Percentiles rank a stretch among this genome's conserved stretches.
phyloP scores from a whole-genome alignment of 1,140 invertebrate species.

The Hyles euphorbiae region DNA sequence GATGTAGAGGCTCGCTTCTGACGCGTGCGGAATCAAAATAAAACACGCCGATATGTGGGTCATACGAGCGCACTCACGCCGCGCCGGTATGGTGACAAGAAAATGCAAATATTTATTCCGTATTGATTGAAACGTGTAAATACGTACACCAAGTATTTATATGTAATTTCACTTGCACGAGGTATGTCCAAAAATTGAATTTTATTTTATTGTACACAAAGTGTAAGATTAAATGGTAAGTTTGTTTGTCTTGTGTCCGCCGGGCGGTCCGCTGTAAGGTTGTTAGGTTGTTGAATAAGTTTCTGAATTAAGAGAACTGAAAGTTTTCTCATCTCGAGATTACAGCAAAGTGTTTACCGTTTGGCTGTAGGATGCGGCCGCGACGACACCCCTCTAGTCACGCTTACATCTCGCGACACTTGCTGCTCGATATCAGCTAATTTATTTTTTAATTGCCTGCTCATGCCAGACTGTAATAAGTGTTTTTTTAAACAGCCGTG shows the following conservation, averaged over 20 bases:
- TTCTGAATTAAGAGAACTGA: conserved; percentile 77
- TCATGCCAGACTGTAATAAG: conserved; percentile 7
- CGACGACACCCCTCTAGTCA: conserved; percentile 48
- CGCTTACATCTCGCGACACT: conserved; percentile 21
- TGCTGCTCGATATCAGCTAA: conserved; percentile 36
- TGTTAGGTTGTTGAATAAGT: conserved; percentile 75
- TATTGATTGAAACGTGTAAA: too few species aligned
- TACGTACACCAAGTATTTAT: too few species aligned
- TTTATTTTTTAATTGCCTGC: conserved; percentile 40
- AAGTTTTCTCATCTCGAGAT: conserved; percentile 77
- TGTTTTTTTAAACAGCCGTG: too few species aligned
- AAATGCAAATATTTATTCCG: too few species aligned
- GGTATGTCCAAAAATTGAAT: conserved; percentile 18
- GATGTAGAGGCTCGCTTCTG: too few species aligned
- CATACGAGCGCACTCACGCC: too few species aligned
- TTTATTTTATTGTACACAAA: conserved; percentile 57
- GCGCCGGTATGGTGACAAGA: too few species aligned
- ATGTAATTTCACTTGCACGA: too few species aligned
- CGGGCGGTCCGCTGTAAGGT: conserved; percentile 70
- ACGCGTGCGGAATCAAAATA: too few species aligned
- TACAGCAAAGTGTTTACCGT: conserved; percentile 77
- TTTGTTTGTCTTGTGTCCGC: conserved; percentile 68
- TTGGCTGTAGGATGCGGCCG: conserved; percentile 67
- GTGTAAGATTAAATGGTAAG: conserved; percentile 60
- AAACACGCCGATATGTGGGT: too few species aligned